These are phyloP conservation scores for Hydrolagus colliei DNA, from an alignment of 2,797 vertebrate species.

Conservation along the genomic window DNA sequence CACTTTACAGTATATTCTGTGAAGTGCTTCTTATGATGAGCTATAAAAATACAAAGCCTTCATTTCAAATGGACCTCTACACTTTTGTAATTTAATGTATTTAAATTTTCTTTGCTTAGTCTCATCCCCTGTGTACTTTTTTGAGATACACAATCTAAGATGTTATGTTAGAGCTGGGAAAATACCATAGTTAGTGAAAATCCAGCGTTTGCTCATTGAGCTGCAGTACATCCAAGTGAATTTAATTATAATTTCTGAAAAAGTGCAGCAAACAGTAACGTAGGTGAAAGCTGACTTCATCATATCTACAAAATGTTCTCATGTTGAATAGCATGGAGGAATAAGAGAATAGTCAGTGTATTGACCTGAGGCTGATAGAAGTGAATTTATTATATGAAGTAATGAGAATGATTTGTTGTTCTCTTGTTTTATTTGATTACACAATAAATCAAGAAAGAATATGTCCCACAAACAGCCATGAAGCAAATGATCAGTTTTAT, in stretches of 20 bases:
- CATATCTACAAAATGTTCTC: background rate
- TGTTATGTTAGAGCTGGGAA: background rate
- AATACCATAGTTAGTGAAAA: background rate
- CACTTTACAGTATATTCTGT: too few species aligned
- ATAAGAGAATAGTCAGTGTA: background rate
- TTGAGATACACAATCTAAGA: too few species aligned
- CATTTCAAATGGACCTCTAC: too few species aligned
- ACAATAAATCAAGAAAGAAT: background rate
- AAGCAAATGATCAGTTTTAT: too few species aligned
- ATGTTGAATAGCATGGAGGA: background rate
- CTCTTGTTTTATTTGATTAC: background rate
- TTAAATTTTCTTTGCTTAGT: too few species aligned
- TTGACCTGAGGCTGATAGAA: background rate
- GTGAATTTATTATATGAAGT: background rate
- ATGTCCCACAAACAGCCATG: too few species aligned
- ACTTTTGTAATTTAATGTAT: too few species aligned
- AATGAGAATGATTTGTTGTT: slow-evolving; percentile 1
- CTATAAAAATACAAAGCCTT: too few species aligned
- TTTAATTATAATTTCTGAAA: background rate
- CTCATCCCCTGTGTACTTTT: too few species aligned
- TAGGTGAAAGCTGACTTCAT: background rate
- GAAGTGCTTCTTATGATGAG: too few species aligned
- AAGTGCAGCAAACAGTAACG: background rate
- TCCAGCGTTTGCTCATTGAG: background rate
- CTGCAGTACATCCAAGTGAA: background rate